A percentile compares a stretch with the other conserved stretches of the same genome.
These are phyloP conservation scores for Acleris cristana DNA, from an alignment of 2,888 invertebrate genomes.

Conservation along the genomic window DNA sequence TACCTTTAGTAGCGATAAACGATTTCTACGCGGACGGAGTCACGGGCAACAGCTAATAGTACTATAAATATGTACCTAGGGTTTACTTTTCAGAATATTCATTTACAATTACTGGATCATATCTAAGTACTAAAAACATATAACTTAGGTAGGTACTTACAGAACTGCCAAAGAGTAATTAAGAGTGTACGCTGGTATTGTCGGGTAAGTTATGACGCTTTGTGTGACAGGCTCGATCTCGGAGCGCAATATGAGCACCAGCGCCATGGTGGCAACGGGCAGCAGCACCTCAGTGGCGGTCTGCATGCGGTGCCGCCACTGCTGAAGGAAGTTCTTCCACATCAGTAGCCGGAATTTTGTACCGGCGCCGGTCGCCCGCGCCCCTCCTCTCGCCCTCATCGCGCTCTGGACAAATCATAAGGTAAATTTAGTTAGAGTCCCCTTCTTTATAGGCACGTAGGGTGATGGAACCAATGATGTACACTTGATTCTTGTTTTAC, in stretches of 20 bases:
- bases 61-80: too few relatives aligned
- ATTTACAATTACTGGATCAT: too few relatives aligned
- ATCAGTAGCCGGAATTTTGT: slow-evolving; percentile 88
- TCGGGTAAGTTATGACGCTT: slow-evolving; percentile 51
- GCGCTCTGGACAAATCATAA: slow-evolving; percentile 12
- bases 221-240: slow-evolving; percentile 83
- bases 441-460: too few relatives aligned
- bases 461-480: too few relatives aligned
- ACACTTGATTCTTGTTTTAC: too few relatives aligned
- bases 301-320: slow-evolving; percentile 88
- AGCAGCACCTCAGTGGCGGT: slow-evolving; percentile 87
- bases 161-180: slow-evolving; percentile 50
- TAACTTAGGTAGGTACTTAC: slow-evolving; percentile 53
- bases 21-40: too few relatives aligned
- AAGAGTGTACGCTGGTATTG: slow-evolving; percentile 60
- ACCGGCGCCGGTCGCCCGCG: slow-evolving; percentile 60
- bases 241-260: slow-evolving; percentile 88
- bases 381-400: slow-evolving; percentile 43
- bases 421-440: too few relatives aligned
- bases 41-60: too few relatives aligned
- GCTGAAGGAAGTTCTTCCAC: slow-evolving; percentile 93
- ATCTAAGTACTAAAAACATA: not conserved
- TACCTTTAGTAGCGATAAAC: too few relatives aligned
- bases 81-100: too few relatives aligned
- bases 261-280: slow-evolving; percentile 86